These are phyloP conservation scores for Porites divaricata DNA, from an alignment of 92 coral and sea anemone species.

Conservation along the genomic window DNA sequence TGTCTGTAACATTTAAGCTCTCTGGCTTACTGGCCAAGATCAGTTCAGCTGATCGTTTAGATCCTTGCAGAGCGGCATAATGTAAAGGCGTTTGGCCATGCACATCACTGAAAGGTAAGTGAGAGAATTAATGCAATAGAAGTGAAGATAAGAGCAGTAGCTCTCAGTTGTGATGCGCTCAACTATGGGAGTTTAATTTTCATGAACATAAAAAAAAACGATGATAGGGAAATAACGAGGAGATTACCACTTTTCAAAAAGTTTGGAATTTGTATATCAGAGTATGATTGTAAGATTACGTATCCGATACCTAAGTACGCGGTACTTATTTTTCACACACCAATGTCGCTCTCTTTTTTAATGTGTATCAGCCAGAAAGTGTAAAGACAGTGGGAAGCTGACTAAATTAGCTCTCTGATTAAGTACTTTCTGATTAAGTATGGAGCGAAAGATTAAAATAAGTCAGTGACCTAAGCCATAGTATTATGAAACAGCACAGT, in stretches of 20 bases:
- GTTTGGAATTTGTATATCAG: too few relatives aligned
- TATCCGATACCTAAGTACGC: too few relatives aligned
- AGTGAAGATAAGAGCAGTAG: not conserved
- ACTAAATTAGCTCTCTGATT: too few relatives aligned
- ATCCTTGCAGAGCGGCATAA: constrained; percentile 86
- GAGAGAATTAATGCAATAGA: not conserved
- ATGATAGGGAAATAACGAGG: not conserved
- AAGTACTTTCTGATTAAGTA: too few relatives aligned
- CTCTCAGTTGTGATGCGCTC: not conserved
- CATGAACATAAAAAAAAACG: not conserved
- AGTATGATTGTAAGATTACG: not conserved
- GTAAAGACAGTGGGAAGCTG: too few relatives aligned
- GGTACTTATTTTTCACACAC: too few relatives aligned
- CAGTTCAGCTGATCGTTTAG: constrained; percentile 75
- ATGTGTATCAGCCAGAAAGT: too few relatives aligned
- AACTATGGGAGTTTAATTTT: not conserved
- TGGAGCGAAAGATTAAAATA: too few relatives aligned
- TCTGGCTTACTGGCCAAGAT: constrained; percentile 80
- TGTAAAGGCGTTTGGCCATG: constrained; percentile 90
- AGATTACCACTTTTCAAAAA: not conserved
- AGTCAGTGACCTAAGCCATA: not conserved
- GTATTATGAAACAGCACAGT: not conserved
- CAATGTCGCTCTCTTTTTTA: too few relatives aligned
- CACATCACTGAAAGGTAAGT: constrained; percentile 54
- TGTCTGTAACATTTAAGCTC: constrained; percentile 79